A percentile compares a stretch with the other conserved stretches of the same genome.
Conservation (phyloP, 2,797 vertebrate species). For the Premnoplex brunnescens region DNA sequence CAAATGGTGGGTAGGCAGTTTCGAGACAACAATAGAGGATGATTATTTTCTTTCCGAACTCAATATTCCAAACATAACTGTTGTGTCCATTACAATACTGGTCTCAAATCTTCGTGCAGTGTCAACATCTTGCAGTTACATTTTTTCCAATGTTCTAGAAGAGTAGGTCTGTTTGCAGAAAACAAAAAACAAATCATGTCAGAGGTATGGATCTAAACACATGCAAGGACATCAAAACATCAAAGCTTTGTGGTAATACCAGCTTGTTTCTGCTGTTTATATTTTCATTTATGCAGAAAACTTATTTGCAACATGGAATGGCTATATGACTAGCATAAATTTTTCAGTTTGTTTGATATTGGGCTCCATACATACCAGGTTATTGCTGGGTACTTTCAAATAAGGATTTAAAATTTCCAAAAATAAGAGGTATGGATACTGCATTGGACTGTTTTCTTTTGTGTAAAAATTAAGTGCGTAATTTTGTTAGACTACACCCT, state of each 20-base stretch:
- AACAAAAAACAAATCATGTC: neutral
- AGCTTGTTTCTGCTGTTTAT: neutral
- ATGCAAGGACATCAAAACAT: rapidly evolving
- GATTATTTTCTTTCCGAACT: neutral
- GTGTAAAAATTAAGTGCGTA: neutral
- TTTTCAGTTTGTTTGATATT: neutral
- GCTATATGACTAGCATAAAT: neutral
- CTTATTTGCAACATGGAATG: rapidly evolving
- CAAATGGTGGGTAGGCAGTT: neutral
- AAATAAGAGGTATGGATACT: neutral
- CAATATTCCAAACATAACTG: neutral
- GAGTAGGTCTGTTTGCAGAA: neutral
- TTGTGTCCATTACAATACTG: neutral
- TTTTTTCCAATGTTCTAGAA: neutral
- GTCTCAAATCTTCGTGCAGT: neutral
- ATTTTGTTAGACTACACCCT: neutral
- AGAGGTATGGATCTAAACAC: neutral
- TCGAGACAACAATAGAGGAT: neutral
- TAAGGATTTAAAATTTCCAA: neutral
- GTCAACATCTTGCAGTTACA: neutral
- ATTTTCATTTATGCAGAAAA: neutral
- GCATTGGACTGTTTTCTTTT: neutral
- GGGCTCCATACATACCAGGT: neutral
- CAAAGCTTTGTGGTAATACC: neutral
- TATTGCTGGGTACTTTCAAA: neutral